Base-by-base conservation (phyloP, 2,888 invertebrate species). In the Andrena trimmerana region DNA sequence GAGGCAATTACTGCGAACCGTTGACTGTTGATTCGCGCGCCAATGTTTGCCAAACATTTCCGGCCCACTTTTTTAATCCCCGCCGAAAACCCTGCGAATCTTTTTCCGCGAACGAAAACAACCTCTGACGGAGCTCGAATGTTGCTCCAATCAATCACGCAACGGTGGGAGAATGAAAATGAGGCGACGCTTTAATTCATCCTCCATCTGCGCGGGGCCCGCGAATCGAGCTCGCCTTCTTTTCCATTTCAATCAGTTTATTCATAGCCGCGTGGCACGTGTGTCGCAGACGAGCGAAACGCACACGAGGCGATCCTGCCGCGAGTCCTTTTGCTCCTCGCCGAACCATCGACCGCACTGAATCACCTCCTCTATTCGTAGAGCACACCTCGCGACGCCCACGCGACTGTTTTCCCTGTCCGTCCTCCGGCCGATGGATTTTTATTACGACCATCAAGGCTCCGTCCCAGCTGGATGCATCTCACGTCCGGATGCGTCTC, bases 341-440 rank as follows among this genome's bases (percentile, higher is more conserved):
- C 7, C 33, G 69, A 57, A 50, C 29, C 63, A 65, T 69, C 79
- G 29, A 27, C 54, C 27, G 78, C 36, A 77, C 65, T 78, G 79
- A 78, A 78, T 80, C 79, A 80, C 20, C 52, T 31, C 57, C 65
- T 36, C 78, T 80, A 52, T 71, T 78, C 79, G 59, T 59, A 66
- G 57, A 20, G 24, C 7, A 24, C 24, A 20, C 33, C 68, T 33
- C 33, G 68, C 3, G 54, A 70, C 79, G 65, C 79, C 79, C 29
- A 80, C 79, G 52, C 29, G 63, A 57, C 33, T 33, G 50, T 67
- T 73, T 52, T 62, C 16, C 36, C 48, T 10, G 72, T 24, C 60
- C 31, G 65, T 60, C 20, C 33, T n/a, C 3, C 62, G 52, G 48
- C 27, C 67, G 24, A 0, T 20, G 50, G 36, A 74, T 73, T 79